Evolutionary conservation across 2,888 invertebrate genomes (phyloP), one percentile per base, ranked within the genome.

Genomic region (Stictocephala bisonia): DNA sequence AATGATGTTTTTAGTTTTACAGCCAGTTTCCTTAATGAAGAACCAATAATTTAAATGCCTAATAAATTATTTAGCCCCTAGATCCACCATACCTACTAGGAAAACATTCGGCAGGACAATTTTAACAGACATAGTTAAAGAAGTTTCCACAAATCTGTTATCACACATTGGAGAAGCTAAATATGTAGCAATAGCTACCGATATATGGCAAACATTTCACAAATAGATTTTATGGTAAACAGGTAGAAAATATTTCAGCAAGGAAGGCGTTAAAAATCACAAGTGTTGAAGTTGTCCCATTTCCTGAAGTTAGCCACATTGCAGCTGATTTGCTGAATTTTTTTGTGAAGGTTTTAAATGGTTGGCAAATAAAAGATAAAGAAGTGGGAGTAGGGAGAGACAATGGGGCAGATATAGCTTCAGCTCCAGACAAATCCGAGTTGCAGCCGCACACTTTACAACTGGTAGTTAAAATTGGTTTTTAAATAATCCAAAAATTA

Each of bases 171-270:
- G 26, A 26, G 29, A 48, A 18, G 67, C 15, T 6, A 1, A 27
- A 4, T 15, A 68, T 68, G 50, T 68, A 2, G 67, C 50, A 7
- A 50, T 68, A 26, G 29, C 50, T 1, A 68, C 67, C 0, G 48
- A 68, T 26, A 68, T 68, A 50, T 68, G 67, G 50, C 67, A 1
- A 29, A 18, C 4, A 50, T 68, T n/a, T 27, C 67, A 24, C 24
- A 67, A 9, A 48, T n/a, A 15, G 67, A 67, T 26, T 67, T 48
- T 26, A 48, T 67, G 50, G 67, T 50, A 13, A 29, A 48, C 11
- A 50, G 48, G 2, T 48, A 18, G 27, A n/a, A 27, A 68, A 7
- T 68, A 48, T 18, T 29, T n/a, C 26, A 50, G n/a, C 11, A 27
- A 29, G 1, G 20, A 58, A 20, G 31, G 31, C 27, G 3, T n/a